Evolutionary conservation across 2,113 vertebrate species (phyloP).

Genomic region (Ariopsis seemanni): DNA sequence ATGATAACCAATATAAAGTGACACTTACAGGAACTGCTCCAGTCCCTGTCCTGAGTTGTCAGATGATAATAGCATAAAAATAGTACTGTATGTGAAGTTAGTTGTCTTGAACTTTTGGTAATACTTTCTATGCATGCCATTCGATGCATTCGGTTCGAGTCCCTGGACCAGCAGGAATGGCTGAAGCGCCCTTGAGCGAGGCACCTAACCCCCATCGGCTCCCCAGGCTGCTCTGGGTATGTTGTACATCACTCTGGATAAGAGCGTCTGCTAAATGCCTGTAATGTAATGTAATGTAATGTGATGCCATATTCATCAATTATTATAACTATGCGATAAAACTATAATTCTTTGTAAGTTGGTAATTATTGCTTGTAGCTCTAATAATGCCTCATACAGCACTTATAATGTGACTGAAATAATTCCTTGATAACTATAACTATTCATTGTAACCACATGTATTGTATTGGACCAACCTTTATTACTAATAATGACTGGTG

Average conservation of each 20-base stretch:
- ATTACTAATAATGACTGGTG: neutral
- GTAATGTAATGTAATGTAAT: too few species aligned
- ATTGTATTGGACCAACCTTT: neutral
- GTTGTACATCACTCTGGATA: too few species aligned
- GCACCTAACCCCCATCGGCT: too few species aligned
- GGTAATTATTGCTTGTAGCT: neutral
- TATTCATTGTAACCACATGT: neutral
- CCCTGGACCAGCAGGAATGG: too few species aligned
- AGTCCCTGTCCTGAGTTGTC: conserved; percentile 8
- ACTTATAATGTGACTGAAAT: neutral
- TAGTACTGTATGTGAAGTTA: neutral
- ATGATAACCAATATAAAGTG: conserved; percentile 17
- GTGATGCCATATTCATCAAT: neutral
- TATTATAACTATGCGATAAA: neutral
- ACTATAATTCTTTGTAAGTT: neutral
- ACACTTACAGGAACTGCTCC: neutral
- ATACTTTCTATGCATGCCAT: too few species aligned
- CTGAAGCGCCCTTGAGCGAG: too few species aligned
- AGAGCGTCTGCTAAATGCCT: too few species aligned
- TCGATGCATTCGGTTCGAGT: too few species aligned
- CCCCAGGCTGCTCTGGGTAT: too few species aligned
- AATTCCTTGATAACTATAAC: neutral
- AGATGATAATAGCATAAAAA: conserved; percentile 25
- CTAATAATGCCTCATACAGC: neutral
- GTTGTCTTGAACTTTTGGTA: neutral